These are phyloP conservation scores for Priocnemis perturbator DNA, from an alignment of 2,888 invertebrate species.

Conservation along the genomic window DNA sequence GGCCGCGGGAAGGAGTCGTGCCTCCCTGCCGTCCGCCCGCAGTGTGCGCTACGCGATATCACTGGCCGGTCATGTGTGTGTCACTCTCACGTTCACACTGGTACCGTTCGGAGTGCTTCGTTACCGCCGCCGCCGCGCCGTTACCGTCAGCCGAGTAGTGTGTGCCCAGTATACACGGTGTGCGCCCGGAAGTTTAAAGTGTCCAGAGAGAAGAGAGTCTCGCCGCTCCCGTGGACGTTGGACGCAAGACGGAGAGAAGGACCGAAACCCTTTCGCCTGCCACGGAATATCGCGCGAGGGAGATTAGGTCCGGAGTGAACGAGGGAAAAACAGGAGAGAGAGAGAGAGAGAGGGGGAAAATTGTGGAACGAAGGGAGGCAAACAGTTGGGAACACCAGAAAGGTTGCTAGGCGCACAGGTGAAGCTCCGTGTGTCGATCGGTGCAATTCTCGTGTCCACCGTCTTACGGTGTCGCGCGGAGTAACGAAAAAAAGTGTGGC, in stretches of 20 bases:
- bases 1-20: conserved; percentile 64
- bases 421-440: too few relatives aligned
- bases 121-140: conserved; percentile 44
- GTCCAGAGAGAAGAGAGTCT: conserved; percentile 35
- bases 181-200: conserved; percentile 48
- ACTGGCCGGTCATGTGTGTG: conserved; percentile 71
- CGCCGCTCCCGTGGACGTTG: conserved; percentile 17
- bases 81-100: conserved; percentile 63
- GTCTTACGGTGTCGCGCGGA: conserved; percentile 15
- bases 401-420: too few relatives aligned
- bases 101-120: conserved; percentile 56
- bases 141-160: conserved; percentile 48
- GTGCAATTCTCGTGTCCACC: conserved; percentile 13
- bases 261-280: neutral
- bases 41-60: conserved; percentile 74
- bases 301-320: conserved; percentile 15
- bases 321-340: conserved; percentile 19
- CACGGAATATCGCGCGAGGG: conserved; percentile 17
- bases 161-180: conserved; percentile 43
- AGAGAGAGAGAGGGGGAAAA: conserved; percentile 27
- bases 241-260: neutral
- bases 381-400: too few relatives aligned
- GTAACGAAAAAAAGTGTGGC: conserved; percentile 14
- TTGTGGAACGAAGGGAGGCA: conserved; percentile 2
- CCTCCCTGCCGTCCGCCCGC: conserved; percentile 67